These are phyloP conservation scores for Peromyscus polionotus DNA, from an alignment of 2,113 vertebrate species.

Conservation along the genomic window DNA sequence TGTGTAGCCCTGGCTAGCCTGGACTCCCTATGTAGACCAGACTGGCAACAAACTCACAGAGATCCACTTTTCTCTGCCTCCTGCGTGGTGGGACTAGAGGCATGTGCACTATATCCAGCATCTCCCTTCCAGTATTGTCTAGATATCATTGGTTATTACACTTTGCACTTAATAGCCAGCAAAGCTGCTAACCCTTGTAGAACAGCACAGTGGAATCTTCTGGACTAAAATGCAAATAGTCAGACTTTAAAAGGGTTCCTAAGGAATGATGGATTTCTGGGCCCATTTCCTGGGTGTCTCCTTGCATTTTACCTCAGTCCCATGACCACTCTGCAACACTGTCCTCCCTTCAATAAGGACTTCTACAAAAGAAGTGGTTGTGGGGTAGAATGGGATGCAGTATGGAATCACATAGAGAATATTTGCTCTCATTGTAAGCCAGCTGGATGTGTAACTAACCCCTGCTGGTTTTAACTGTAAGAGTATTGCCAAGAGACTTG, in stretches of 20 bases:
- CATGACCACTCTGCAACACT: not conserved
- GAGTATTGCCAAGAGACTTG: not conserved
- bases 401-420: not conserved
- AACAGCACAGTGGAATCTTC: not conserved
- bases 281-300: not conserved
- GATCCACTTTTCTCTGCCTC: not conserved
- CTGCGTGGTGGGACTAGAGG: not conserved
- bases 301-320: not conserved
- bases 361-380: not conserved
- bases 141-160: not conserved
- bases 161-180: not conserved
- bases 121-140: not conserved
- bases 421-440: not conserved
- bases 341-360: not conserved
- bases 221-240: not conserved
- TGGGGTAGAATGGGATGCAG: too few relatives aligned
- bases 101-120: not conserved
- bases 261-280: not conserved
- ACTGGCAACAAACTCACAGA: not conserved
- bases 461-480: not conserved
- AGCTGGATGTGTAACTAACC: not conserved
- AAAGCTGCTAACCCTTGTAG: not conserved
- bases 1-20: not conserved
- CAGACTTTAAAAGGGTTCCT: constrained; percentile 31
- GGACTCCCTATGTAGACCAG: not conserved